phyloP scores from a whole-genome alignment of 2,888 invertebrate species.

The Perdita meconis region DNA sequence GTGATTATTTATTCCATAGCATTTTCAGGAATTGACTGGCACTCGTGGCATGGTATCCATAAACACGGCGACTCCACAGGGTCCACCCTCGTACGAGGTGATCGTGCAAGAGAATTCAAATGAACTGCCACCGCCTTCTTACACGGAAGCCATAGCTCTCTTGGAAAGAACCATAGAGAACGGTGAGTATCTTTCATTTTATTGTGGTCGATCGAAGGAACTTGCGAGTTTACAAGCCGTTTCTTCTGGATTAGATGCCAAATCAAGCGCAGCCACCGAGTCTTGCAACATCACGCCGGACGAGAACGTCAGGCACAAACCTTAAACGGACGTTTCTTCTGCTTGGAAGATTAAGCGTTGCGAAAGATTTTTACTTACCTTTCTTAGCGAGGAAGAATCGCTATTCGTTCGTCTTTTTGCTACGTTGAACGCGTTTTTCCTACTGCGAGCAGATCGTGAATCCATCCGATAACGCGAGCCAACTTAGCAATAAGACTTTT shows the following conservation, averaged over 20 bases:
- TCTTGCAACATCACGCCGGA: conserved; percentile 46
- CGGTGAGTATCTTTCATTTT: conserved; percentile 64
- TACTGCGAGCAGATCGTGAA: conserved; percentile 2
- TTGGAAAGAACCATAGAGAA: conserved; percentile 75
- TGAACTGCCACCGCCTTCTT: conserved; percentile 87
- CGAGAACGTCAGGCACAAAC: conserved; percentile 49
- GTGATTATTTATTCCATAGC: conserved; percentile 12
- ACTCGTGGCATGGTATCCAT: conserved; percentile 86
- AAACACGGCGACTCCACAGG: conserved; percentile 84
- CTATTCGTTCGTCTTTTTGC: conserved; percentile 3
- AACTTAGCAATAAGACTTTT: conserved; percentile 7
- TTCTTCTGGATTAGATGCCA: conserved; percentile 60
- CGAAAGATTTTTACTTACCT: background rate
- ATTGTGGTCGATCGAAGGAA: background rate
- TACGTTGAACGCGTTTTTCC: conserved; percentile 10
- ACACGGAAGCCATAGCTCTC: conserved; percentile 86
- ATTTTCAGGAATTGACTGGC: conserved; percentile 86
- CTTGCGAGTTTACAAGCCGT: background rate
- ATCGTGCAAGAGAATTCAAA: conserved; percentile 85
- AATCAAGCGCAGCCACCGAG: conserved; percentile 59
- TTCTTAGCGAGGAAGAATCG: conserved; percentile 15
- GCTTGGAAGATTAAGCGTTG: conserved; percentile 28
- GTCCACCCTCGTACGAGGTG: conserved; percentile 88
- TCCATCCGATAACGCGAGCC: background rate
- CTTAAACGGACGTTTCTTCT: conserved; percentile 38